phyloP scores from a whole-genome alignment of 2,888 invertebrate genomes.

The Busseola fusca region DNA sequence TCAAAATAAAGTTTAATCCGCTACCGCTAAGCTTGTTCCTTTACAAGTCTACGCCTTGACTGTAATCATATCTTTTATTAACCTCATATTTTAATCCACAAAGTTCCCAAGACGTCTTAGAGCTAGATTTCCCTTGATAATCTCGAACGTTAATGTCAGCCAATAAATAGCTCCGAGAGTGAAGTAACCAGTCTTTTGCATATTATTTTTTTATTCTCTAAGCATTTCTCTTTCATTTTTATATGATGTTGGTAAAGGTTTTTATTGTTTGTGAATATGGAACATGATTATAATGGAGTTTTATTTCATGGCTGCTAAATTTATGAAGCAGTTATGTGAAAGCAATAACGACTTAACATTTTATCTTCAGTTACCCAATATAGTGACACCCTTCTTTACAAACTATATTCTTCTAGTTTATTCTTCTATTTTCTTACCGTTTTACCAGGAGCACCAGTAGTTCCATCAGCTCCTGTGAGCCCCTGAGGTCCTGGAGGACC shows the following conservation, averaged over 20 bases:
- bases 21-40: conserved; percentile 12
- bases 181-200: conserved; percentile 39
- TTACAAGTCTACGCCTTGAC: conserved; percentile 36
- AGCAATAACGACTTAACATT: not conserved
- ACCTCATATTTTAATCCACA: conserved; percentile 54
- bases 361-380: not conserved
- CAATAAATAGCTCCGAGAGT: conserved; percentile 46
- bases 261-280: not conserved
- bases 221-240: conserved; percentile 10
- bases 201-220: conserved; percentile 29
- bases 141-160: conserved; percentile 49
- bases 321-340: not conserved
- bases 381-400: not conserved
- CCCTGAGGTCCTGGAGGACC: conserved; percentile 91
- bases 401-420: not conserved
- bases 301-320: not conserved
- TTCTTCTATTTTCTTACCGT: conserved; percentile 89
- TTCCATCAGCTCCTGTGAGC: conserved; percentile 92
- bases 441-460: conserved; percentile 94
- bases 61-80: conserved; percentile 57
- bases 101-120: conserved; percentile 54
- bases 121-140: conserved; percentile 67
- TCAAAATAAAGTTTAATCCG: conserved; percentile 6
- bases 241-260: not conserved
- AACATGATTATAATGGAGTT: not conserved